These are phyloP conservation scores for Osedax frankpressi DNA, from an alignment of 2,888 invertebrate genomes.

Conservation along the genomic window DNA sequence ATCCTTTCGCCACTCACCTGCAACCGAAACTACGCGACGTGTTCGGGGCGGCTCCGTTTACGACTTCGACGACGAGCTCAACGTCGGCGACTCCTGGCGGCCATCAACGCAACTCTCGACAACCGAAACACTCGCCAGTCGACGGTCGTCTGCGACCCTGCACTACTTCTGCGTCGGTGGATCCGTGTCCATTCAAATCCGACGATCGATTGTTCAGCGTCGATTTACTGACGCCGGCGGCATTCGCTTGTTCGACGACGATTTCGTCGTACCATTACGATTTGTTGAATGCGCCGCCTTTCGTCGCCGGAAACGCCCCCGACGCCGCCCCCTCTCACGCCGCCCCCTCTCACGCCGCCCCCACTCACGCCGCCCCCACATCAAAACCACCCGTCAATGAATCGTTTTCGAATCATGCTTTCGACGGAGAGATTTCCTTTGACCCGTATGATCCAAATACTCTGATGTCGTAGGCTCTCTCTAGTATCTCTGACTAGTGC, in stretches of 20 bases:
- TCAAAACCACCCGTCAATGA: not conserved
- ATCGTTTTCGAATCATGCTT: not conserved
- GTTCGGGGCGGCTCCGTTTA: not conserved
- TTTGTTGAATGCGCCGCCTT: not conserved
- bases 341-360: no score
- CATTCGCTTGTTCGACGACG: not conserved
- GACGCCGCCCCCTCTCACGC: no score
- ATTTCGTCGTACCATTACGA: not conserved
- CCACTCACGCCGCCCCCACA: no score
- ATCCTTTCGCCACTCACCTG: not conserved
- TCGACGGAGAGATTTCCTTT: not conserved
- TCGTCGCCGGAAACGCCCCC: no score
- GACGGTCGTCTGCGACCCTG: no score
- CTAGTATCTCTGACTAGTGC: constrained; percentile 73
- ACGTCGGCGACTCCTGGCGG: no score
- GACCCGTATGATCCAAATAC: not conserved
- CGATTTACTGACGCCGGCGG: not conserved
- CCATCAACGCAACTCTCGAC: no score
- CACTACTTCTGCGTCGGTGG: no score
- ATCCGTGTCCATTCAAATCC: no score
- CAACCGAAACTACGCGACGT: not conserved
- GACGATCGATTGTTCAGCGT: no score
- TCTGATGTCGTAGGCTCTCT: constrained; percentile 56
- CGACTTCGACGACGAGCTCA: not conserved
- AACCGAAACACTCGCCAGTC: no score